phyloP scores from a whole-genome alignment of 2,113 vertebrate genomes.

The Microtus montanus region DNA sequence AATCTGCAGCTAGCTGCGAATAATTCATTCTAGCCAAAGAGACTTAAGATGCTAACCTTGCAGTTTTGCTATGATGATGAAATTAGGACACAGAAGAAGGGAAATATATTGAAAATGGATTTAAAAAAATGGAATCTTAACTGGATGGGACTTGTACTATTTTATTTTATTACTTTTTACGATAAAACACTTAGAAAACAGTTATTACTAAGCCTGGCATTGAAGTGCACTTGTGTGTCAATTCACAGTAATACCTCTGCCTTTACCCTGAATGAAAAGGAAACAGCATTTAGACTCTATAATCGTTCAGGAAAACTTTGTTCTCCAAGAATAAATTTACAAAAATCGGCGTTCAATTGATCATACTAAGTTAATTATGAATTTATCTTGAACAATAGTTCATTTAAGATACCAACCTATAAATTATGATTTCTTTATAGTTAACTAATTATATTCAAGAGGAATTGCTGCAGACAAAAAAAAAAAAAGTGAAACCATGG shows the following conservation, averaged over 20 bases:
- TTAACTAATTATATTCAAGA: background rate
- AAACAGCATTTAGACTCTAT: slow-evolving; percentile 48
- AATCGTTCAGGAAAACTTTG: slow-evolving; percentile 49
- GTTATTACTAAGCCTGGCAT: slow-evolving; percentile 48
- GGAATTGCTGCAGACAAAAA: background rate
- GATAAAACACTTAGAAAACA: slow-evolving; percentile 48
- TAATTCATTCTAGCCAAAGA: slow-evolving; percentile 60
- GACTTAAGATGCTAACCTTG: slow-evolving; percentile 69
- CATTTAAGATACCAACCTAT: background rate
- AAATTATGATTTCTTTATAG: background rate
- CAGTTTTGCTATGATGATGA: slow-evolving; percentile 75
- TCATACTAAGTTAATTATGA: background rate
- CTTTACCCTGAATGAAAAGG: slow-evolving; percentile 27
- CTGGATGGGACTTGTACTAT: slow-evolving; percentile 22
- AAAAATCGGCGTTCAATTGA: background rate
- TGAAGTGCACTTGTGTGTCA: slow-evolving; percentile 47
- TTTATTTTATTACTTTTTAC: background rate
- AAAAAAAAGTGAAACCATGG: background rate
- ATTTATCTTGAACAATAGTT: background rate
- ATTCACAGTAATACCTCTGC: slow-evolving; percentile 12
- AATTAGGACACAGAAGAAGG: slow-evolving; percentile 70
- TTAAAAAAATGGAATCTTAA: slow-evolving; percentile 68
- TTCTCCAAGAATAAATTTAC: background rate
- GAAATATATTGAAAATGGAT: slow-evolving; percentile 61
- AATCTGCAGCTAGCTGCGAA: slow-evolving; percentile 77